These are phyloP conservation scores for Zapornia atra DNA, from an alignment of 2,113 vertebrate species.

Conservation along the genomic window DNA sequence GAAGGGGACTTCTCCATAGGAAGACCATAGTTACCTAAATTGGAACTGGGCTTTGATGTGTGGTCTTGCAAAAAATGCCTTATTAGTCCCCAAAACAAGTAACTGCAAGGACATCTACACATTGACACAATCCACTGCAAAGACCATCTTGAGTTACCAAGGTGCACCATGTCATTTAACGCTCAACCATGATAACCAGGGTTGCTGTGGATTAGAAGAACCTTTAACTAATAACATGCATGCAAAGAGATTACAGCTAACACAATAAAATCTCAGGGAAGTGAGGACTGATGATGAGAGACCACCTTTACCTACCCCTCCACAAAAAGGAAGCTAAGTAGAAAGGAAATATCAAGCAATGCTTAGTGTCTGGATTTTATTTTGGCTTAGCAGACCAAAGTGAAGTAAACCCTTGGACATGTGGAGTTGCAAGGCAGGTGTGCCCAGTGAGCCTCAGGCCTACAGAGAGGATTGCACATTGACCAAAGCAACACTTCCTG, in stretches of 20 bases:
- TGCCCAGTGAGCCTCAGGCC: not conserved
- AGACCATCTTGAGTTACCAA: not conserved
- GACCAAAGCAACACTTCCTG: not conserved
- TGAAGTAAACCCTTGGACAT: not conserved
- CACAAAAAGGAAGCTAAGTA: not conserved
- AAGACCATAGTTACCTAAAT: not conserved
- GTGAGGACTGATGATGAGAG: not conserved
- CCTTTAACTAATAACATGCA: not conserved
- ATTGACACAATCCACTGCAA: not conserved
- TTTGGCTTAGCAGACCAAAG: not conserved
- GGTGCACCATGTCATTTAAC: accelerated
- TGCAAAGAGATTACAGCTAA: not conserved
- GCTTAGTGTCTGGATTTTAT: not conserved
- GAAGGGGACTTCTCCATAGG: not conserved
- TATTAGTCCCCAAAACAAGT: not conserved
- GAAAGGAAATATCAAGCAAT: not conserved
- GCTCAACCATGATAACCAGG: not conserved
- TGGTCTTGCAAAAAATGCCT: not conserved
- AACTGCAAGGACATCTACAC: not conserved
- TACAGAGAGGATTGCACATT: not conserved
- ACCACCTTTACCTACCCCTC: not conserved
- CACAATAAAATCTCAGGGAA: not conserved
- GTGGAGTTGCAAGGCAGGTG: not conserved
- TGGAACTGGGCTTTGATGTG: not conserved
- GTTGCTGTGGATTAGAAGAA: not conserved